Conservation (phyloP, 2,888 invertebrate genomes). For the Nemapogon koenigi region DNA sequence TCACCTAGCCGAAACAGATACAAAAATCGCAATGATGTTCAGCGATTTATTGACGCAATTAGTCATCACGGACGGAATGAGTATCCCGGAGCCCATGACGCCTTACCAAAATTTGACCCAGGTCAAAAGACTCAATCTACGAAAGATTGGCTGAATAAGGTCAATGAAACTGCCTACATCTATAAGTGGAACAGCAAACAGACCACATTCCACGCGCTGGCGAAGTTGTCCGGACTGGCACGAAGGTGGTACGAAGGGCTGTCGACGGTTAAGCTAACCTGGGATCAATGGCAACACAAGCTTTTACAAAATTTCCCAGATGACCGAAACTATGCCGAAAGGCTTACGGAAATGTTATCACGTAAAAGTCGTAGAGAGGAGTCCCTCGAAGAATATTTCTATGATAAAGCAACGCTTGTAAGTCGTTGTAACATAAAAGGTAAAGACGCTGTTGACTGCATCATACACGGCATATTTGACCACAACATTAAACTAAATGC, state of each 20-base stretch:
- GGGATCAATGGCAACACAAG: conserved; percentile 16
- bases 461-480: not conserved
- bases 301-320: conserved; percentile 14
- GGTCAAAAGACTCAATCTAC: not conserved
- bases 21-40: not conserved
- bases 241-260: not conserved
- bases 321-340: conserved; percentile 15
- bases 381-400: conserved; percentile 15
- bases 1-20: not conserved
- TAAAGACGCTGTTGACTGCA: conserved; percentile 2
- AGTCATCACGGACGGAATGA: not conserved
- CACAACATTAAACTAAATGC: not conserved
- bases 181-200: too few relatives aligned
- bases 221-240: not conserved
- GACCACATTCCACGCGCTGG: too few relatives aligned
- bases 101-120: not conserved
- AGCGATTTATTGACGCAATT: not conserved
- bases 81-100: not conserved
- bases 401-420: conserved; percentile 8
- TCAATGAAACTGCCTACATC: too few relatives aligned
- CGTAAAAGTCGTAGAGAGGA: conserved; percentile 13
- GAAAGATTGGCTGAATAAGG: too few relatives aligned
- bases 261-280: conserved; percentile 11
- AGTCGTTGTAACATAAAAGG: conserved; percentile 1
- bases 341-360: conserved; percentile 12